Evolutionary conservation across 2,797 vertebrate genomes (phyloP), one percentile per base, ranked within the genome.

Genomic region (Sciurus carolinensis): DNA sequence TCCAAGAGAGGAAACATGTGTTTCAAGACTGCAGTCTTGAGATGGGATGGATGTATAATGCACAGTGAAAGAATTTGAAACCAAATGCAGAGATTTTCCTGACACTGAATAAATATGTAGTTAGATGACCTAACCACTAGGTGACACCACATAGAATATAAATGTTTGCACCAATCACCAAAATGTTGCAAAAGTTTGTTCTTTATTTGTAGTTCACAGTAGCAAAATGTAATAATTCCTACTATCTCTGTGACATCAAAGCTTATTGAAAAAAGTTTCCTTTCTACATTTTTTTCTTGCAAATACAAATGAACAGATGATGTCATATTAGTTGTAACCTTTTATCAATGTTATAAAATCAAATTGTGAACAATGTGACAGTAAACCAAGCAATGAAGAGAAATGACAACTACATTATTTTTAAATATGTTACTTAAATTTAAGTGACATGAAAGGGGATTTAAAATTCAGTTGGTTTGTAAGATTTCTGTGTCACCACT

Each of bases 51-150:
- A 62, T 66, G 39, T 69, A 4, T 33, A 57, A 3, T n/a, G 1
- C 10, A 57, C 8, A 91, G 42, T 18, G 12, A 15, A 36, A 47
- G 28, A 7, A 76, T 30, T 50, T 47, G 36, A n/a, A 8, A 26
- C 15, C 4, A 2, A 4, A 2, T 22, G 33, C 1, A 7, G 24
- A 57, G n/a, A 7, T 71, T 81, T 18, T 17, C 14, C 2, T 4
- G 28, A 24, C 26, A 17, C 18, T 73, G 30, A 36, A 8, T 3
- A 7, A 20, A 91, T 24, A 20, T 44, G 47, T 30, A 87, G 81
- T 92, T 59, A 57, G 33, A 73, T 54, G 3, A 10, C 5, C 9
- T 18, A 5, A 66, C 62, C 84, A 76, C 44, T 8, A 89, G 87
- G 90, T 80, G 83, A 83, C 69, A 67, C 57, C 59, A 59, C 42